phyloP scores from a whole-genome alignment of 2,888 invertebrate genomes.

The Malacosoma neustria region DNA sequence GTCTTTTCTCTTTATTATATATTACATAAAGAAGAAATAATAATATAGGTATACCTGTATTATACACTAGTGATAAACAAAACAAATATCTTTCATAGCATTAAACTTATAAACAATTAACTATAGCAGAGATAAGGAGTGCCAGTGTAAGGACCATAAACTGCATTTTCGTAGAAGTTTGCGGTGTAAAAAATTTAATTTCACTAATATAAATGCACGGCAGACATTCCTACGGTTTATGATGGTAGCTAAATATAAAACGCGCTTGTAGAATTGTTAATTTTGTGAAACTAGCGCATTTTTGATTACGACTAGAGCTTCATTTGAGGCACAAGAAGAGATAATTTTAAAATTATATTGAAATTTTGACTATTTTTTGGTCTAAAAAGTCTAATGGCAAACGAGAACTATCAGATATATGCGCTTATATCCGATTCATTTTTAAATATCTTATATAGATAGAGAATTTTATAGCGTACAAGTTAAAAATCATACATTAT shows the following conservation, averaged over 20 bases:
- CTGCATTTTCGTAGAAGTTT: too few species aligned
- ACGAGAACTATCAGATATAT: too few species aligned
- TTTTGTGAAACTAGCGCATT: slow-evolving; percentile 51
- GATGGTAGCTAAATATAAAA: slow-evolving; percentile 51
- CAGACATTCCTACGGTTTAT: slow-evolving; percentile 40
- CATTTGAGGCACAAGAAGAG: slow-evolving; percentile 24
- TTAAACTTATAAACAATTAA: not conserved
- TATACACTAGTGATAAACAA: too few species aligned
- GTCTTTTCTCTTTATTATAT: too few species aligned
- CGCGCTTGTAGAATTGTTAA: slow-evolving; percentile 63
- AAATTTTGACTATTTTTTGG: slow-evolving; percentile 2
- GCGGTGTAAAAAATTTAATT: slow-evolving; percentile 1
- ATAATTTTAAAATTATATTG: slow-evolving; percentile 1
- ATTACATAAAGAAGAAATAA: too few species aligned
- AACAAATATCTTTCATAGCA: too few species aligned
- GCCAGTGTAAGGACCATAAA: too few species aligned
- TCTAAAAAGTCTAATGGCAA: not conserved
- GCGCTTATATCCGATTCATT: too few species aligned
- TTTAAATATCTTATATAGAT: too few species aligned
- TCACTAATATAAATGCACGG: slow-evolving; percentile 31
- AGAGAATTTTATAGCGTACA: too few species aligned
- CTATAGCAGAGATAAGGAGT: not conserved
- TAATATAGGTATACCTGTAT: too few species aligned
- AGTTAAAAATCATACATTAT: too few species aligned
- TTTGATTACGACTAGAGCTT: slow-evolving; percentile 49